A percentile compares a stretch with the other conserved stretches of the same genome.
These are phyloP conservation scores for Brachionus rotundiformis DNA, from an alignment of 1,140 invertebrate genomes.

Conservation along the genomic window DNA sequence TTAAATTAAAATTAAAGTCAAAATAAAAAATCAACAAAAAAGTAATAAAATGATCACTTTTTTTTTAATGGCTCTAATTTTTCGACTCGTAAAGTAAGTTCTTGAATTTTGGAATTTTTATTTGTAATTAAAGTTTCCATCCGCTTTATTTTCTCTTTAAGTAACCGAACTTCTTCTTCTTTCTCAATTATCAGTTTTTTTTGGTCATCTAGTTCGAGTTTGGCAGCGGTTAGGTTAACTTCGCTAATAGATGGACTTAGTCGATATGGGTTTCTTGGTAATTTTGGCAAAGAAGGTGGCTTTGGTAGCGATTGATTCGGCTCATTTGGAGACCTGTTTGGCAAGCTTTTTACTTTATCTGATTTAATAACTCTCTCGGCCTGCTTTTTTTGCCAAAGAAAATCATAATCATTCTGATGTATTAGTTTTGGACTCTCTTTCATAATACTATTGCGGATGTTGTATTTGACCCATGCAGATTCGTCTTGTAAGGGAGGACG, in stretches of 20 bases:
- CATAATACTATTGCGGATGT: not conserved
- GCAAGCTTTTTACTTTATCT: not conserved
- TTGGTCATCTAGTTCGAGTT: slow-evolving; percentile 43
- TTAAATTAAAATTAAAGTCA: not conserved
- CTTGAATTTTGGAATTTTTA: slow-evolving; percentile 42
- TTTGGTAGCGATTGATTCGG: not conserved
- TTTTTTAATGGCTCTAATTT: slow-evolving; percentile 34
- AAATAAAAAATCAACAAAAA: slow-evolving; percentile 31
- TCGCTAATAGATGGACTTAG: slow-evolving; percentile 32
- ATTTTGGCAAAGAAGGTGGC: not conserved
- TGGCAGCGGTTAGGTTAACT: slow-evolving; percentile 32
- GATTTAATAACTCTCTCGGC: slow-evolving; percentile 10
- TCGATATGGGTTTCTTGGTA: slow-evolving; percentile 26
- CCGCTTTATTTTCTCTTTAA: slow-evolving; percentile 41
- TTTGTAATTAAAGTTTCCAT: slow-evolving; percentile 32
- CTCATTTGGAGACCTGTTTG: not conserved
- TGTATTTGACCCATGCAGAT: slow-evolving; percentile 31
- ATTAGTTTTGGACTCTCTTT: slow-evolving; percentile 19
- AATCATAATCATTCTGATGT: slow-evolving; percentile 27
- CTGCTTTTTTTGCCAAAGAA: slow-evolving; percentile 35
- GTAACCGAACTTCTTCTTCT: slow-evolving; percentile 6
- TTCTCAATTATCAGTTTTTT: not conserved
- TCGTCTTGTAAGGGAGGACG: slow-evolving; percentile 1
- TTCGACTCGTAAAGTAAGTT: slow-evolving; percentile 10
- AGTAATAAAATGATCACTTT: not conserved